phyloP scores from a whole-genome alignment of 2,888 invertebrate species.

The Troglohyphantes excavatus region DNA sequence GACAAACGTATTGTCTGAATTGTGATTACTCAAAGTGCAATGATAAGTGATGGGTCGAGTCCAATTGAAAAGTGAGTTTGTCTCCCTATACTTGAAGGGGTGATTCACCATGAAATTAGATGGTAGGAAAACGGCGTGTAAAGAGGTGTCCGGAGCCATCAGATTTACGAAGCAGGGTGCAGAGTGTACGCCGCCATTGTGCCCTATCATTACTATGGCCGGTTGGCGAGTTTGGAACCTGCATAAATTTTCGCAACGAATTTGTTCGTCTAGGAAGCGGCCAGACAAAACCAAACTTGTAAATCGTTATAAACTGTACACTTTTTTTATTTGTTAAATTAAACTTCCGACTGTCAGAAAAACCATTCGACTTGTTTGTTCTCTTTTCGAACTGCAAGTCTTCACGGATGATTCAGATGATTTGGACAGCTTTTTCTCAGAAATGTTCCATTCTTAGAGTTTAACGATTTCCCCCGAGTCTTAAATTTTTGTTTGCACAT shows the following conservation, averaged over 20 bases:
- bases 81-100: background rate
- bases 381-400: too few species aligned
- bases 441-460: too few species aligned
- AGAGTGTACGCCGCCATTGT: background rate
- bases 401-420: background rate
- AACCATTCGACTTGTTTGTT: too few species aligned
- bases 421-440: background rate
- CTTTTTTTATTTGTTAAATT: background rate
- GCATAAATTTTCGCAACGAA: background rate
- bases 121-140: background rate
- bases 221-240: background rate
- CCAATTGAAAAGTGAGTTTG: conserved; percentile 3
- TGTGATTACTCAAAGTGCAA: conserved; percentile 37
- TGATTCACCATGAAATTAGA: conserved; percentile 47
- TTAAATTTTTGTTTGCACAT: too few species aligned
- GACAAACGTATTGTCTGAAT: conserved; percentile 25
- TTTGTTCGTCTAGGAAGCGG: background rate
- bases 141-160: conserved; percentile 7
- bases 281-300: background rate
- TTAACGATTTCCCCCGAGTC: too few species aligned
- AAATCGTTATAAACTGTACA: background rate
- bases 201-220: background rate
- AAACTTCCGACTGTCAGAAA: background rate
- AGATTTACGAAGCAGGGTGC: conserved; percentile 43
- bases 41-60: conserved; percentile 29